Base-by-base conservation (phyloP, 1,140 invertebrate species). In the Armadillidium nasatum region DNA sequence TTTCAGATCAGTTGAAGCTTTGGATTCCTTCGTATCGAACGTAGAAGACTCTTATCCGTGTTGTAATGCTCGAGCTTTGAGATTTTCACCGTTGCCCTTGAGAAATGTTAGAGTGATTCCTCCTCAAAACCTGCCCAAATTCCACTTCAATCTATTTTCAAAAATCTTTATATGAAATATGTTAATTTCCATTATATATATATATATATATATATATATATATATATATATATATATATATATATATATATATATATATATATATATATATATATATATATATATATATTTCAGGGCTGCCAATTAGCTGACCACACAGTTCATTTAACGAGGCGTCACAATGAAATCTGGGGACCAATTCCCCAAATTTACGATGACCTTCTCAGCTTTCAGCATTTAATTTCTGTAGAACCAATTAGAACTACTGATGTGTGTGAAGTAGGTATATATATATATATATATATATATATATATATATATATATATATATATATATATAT, bases 11-110 rank as follows among this genome's bases (percentile, higher is more conserved):
- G 94, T 85, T 88, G 90, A 15, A 66, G 68, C 45, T 19, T 69
- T 76, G 50, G 78, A 72, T 44, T n/a, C 69, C 74, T 60, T 83
- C 73, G 54, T 79, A 79, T 72, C 76, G 84, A 80, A 46, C 7
- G 73, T 21, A 0, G 73, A 60, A 15, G 87, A 87, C 45, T 87
- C 90, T 46, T 94, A 91, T 85, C 91, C 93, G 0, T 95, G 94
- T 83, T 96, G 94, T 84, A 92, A 92, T 71, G 90, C 92, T 84
- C 88, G 90, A 82, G 90, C 92, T 21, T 92, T 93, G 81, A 87
- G 90, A 80, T 94, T 91, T 85, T 91, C 94, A 84, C 89, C 88
- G 72, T 75, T 90, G 80, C 77, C 79, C 10, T 71, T 80, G 22
- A 78, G 79, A 33, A 80, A 80, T 75, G 79, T 80, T 22, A 71